Percentiles rank a stretch among this genome's conserved stretches.
Conservation (phyloP, 1,140 invertebrate species). For the Oncopodura yosiiana region DNA sequence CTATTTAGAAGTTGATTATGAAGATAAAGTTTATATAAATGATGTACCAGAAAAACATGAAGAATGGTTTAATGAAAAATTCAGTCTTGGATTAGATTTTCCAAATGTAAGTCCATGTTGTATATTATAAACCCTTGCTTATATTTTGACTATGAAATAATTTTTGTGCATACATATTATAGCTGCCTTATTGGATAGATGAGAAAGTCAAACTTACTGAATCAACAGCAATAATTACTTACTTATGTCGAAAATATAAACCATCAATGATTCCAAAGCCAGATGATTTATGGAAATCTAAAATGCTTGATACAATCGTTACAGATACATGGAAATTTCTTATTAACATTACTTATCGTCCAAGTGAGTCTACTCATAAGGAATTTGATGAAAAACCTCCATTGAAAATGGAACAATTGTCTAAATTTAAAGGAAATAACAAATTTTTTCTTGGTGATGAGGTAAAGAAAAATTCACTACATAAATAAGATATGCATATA, state of each 20-base stretch:
- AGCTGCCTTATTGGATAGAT: too few relatives aligned
- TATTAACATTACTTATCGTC: background rate
- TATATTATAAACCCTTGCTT: too few relatives aligned
- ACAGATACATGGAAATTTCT: background rate
- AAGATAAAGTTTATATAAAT: too few relatives aligned
- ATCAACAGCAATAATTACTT: background rate
- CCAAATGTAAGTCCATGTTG: slow-evolving; percentile 22
- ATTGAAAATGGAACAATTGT: background rate
- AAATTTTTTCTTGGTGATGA: slow-evolving; percentile 7
- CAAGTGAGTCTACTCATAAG: too few relatives aligned
- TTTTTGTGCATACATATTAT: too few relatives aligned
- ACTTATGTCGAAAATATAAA: background rate
- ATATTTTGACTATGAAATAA: too few relatives aligned
- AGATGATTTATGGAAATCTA: background rate
- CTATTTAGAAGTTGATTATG: too few relatives aligned
- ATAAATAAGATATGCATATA: too few relatives aligned
- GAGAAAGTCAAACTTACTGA: slow-evolving; percentile 5
- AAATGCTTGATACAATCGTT: background rate
- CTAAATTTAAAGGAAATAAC: slow-evolving; percentile 4
- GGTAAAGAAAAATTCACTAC: too few relatives aligned
- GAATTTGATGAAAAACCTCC: background rate
- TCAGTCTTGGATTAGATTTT: slow-evolving; percentile 9
- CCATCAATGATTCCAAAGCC: background rate
- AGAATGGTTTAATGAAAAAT: slow-evolving; percentile 16
- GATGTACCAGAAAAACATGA: too few relatives aligned